Evolutionary conservation across 1,140 invertebrate species (phyloP), one percentile per base, ranked within the genome.

Genomic region (Cryptotermes secundus): DNA sequence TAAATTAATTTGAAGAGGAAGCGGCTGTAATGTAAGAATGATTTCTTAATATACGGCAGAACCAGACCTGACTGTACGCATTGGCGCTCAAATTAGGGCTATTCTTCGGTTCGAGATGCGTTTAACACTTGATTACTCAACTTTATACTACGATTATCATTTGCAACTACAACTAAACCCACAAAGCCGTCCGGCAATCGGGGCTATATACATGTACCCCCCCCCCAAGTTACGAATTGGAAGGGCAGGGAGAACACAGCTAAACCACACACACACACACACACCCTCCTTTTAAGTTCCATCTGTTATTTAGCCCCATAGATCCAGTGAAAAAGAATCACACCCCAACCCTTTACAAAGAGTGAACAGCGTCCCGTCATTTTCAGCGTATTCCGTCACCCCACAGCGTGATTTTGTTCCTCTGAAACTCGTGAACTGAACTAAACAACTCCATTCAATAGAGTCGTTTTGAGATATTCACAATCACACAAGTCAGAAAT

Each of bases 121-220:
- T 72, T 72, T 72, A 72, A 72, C 59, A 72, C 59, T 72, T 72
- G 59, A 72, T 9, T 31, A n/a, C 59, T 31, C 59, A n/a, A 72
- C 59, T 72, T 72, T 72, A 72, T 10, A 72, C 59, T 26, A 31
- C 59, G 59, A 72, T 72, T 72, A 72, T 72, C 59, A 72, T 72
- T 72, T 72, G 59, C 59, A 72, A 16, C 26, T 10, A 31, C n/a
- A 9, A 72, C 59, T n/a, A 31, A 72, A 72, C 59, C 59, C 59
- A 14, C 59, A n/a, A n/a, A n/a, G 16, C 1, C 31, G 53, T 72
- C 9, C n/a, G 26, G 26, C 59, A 72, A 72, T 72, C 7, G 59
- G 7, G 6, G 7, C n/a, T 72, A n/a, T 22, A n/a, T 72, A 31
- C 59, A 22, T 49, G 45, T 22, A 22, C 14, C 45, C n/a, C 45